Conservation (phyloP, 2,797 vertebrate species). For the Pteronotus mesoamericanus region DNA sequence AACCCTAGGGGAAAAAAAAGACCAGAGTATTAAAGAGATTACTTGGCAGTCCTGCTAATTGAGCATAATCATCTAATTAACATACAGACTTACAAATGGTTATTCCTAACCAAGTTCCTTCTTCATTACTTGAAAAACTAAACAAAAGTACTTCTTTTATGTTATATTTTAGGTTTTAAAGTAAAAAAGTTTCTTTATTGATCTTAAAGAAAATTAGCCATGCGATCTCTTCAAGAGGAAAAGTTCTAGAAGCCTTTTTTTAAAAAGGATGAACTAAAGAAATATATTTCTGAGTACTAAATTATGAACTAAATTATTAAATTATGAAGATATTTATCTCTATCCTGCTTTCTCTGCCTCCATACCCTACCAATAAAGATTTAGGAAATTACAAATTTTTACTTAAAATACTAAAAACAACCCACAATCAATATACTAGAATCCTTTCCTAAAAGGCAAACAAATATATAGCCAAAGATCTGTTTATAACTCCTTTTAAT, state of each 20-base stretch:
- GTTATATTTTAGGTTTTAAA: constrained; percentile 22
- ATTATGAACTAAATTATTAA: neutral
- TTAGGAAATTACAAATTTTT: neutral
- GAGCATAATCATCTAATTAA: constrained; percentile 89
- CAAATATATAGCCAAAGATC: constrained; percentile 48
- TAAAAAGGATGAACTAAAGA: neutral
- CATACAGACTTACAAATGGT: constrained; percentile 81
- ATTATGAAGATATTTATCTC: neutral
- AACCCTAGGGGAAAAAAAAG: constrained; percentile 92
- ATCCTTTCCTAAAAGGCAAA: constrained; percentile 21
- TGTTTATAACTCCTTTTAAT: constrained; percentile 19
- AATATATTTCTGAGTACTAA: neutral
- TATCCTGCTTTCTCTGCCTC: neutral
- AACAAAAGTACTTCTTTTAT: constrained; percentile 12
- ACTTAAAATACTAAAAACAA: constrained; percentile 37
- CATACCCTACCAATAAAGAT: neutral
- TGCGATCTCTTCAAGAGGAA: neutral
- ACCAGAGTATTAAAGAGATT: constrained; percentile 92
- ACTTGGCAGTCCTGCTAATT: constrained; percentile 88
- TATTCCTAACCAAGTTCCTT: constrained; percentile 79
- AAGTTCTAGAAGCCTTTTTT: neutral
- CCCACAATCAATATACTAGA: neutral
- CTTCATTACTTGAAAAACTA: constrained; percentile 41
- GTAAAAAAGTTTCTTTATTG: neutral
- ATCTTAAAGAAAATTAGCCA: neutral